Base-by-base conservation (phyloP, 2,888 invertebrate species). In the Stomorhina lunata region DNA sequence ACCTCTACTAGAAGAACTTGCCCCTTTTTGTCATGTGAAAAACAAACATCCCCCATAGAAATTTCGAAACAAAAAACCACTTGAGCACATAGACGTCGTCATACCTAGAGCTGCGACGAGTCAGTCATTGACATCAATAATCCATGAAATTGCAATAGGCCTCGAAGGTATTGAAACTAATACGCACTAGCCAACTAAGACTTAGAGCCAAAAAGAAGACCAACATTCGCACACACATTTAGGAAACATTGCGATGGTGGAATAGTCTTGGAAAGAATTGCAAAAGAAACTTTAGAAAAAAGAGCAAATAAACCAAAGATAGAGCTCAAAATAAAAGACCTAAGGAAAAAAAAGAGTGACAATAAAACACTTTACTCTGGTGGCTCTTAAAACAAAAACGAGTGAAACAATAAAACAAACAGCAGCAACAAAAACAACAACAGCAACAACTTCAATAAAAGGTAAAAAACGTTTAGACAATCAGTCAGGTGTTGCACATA, bases 121-220 rank as follows among this genome's bases (percentile, higher is more conserved):
- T n/a, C 20, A 83, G 83, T 84, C 82, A 84, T 80, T 79, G 82
- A 68, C 83, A 81, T 84, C 83, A 84, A 82, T 84, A 84, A 84
- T 81, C 84, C 83, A 85, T 84, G 77, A 84, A 85, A 84, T 85
- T 85, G 85, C 81, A 80, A 81, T 78, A 83, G 77, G 81, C 81
- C 81, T 81, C 81, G 25, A 50, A 78, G 81, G 78, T 73, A 81
- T 81, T 78, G 73, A 73, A 78, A 78, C 53, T 69, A 73, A 73
- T 73, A 72, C 72, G 73, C 71, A 63, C 45, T 68, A 79, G 65
- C 63, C n/a, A n/a, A n/a, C n/a, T n/a, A n/a, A 65, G 59, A 68
- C 69, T 9, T 15, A 68, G 45, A 55, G 15, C 43, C 63, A 73
- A 53, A n/a, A n/a, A n/a, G n/a, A n/a, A n/a, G n/a, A n/a, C n/a